These are phyloP conservation scores for Pachyseris speciosa DNA, from an alignment of 64 coral and sea anemone genomes.

Conservation along the genomic window DNA sequence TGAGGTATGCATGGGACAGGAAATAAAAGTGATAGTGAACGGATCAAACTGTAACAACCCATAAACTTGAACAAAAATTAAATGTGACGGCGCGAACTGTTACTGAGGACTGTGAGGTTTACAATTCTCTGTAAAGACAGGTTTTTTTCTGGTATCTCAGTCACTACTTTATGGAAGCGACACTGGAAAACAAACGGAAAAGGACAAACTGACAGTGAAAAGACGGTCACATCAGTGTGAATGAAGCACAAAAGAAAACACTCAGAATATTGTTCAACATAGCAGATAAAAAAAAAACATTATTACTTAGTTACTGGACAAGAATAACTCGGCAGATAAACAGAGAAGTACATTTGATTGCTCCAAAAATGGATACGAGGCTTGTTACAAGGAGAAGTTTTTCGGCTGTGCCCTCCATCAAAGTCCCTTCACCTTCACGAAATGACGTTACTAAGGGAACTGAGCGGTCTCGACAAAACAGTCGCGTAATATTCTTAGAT, in stretches of 20 bases:
- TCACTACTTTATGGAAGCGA: no score
- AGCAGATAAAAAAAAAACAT: not conserved
- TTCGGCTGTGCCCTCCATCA: not conserved
- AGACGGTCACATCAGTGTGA: no score
- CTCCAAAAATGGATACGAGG: not conserved
- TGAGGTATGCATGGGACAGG: not conserved
- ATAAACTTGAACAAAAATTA: not conserved
- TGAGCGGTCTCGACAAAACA: not conserved
- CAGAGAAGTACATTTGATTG: not conserved
- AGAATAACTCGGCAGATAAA: not conserved
- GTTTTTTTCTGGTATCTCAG: no score
- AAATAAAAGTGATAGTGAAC: not conserved
- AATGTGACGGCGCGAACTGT: no score
- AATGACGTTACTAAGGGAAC: not conserved
- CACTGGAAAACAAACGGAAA: no score
- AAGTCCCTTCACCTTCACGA: not conserved
- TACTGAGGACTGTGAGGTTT: no score
- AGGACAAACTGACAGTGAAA: no score
- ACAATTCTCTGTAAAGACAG: no score
- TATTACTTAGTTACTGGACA: not conserved
- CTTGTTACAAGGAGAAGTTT: not conserved
- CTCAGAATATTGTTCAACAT: not conserved
- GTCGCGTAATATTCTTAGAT: not conserved
- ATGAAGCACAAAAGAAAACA: not conserved
- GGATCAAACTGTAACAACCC: not conserved